Evolutionary conservation across 1,140 invertebrate species (phyloP).

Genomic region (Monomorium pharaonis): DNA sequence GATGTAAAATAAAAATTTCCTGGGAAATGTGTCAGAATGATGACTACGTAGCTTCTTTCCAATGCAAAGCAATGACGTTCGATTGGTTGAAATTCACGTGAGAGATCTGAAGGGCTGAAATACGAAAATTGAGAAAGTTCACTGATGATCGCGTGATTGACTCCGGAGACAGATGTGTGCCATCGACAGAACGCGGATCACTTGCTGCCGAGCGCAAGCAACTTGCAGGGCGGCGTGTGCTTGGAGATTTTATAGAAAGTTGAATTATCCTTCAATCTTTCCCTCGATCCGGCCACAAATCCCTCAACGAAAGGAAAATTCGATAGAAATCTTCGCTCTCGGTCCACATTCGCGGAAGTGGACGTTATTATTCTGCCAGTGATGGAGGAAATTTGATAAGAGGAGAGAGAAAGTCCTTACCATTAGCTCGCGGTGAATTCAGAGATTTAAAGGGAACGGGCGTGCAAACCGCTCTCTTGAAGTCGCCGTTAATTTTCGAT

Average conservation of each 20-base stretch:
- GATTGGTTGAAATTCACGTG: slow-evolving; percentile 14
- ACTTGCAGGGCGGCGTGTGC: neutral
- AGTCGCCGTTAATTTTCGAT: slow-evolving; percentile 23
- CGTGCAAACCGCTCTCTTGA: neutral
- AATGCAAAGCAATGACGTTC: neutral
- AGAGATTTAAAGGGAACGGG: neutral
- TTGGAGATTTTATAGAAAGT: slow-evolving; percentile 29
- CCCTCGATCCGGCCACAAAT: neutral
- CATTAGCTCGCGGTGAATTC: neutral
- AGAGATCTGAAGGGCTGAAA: slow-evolving; percentile 15
- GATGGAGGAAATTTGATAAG: neutral
- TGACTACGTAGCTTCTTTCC: neutral
- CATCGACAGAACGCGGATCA: slow-evolving; percentile 6
- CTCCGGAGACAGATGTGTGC: slow-evolving; percentile 32
- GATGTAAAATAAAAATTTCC: slow-evolving; percentile 33
- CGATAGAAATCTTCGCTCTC: neutral
- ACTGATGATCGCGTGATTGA: slow-evolving; percentile 32
- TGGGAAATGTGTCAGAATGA: neutral
- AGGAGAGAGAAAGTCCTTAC: neutral
- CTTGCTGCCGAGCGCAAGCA: neutral
- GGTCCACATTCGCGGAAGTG: neutral
- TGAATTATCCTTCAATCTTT: slow-evolving; percentile 9
- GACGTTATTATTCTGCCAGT: neutral
- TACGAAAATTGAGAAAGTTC: slow-evolving; percentile 49
- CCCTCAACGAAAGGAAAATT: neutral